Conservation (phyloP, 2,797 vertebrate genomes). For the Acrocephalus scirpaceus region DNA sequence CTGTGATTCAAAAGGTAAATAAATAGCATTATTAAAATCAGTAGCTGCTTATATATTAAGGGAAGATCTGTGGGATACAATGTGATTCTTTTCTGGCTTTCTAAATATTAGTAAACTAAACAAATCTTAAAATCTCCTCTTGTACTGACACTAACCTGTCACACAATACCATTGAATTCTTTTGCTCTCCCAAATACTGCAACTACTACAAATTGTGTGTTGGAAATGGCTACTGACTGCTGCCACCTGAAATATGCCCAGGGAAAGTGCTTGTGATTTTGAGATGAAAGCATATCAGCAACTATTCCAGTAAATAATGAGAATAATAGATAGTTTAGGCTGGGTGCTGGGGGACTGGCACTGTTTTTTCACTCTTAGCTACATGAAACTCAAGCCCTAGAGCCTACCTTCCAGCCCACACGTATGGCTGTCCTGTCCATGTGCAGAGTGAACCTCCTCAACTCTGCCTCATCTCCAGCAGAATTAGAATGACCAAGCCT, state of each 20-base stretch:
- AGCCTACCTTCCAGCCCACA: not conserved
- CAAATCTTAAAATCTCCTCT: not conserved
- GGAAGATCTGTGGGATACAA: not conserved
- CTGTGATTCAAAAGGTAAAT: not conserved
- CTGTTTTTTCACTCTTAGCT: not conserved
- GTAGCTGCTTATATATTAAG: not conserved
- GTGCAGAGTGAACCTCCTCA: not conserved
- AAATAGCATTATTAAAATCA: not conserved
- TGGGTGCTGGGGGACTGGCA: rapidly evolving
- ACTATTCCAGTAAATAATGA: not conserved
- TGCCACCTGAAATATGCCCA: not conserved
- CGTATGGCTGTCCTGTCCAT: not conserved
- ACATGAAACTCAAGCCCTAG: not conserved
- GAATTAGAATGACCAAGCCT: not conserved
- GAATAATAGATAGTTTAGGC: not conserved
- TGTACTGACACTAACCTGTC: not conserved
- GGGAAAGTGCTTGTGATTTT: not conserved
- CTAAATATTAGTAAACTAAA: not conserved
- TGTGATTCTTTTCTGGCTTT: not conserved
- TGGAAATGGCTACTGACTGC: not conserved
- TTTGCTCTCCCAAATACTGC: not conserved
- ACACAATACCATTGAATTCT: not conserved
- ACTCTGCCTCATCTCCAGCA: not conserved
- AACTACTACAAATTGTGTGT: not conserved
- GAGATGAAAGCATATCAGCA: not conserved